These are phyloP conservation scores for Cyclina sinensis DNA, from an alignment of 1,140 invertebrate species.

Conservation along the genomic window DNA sequence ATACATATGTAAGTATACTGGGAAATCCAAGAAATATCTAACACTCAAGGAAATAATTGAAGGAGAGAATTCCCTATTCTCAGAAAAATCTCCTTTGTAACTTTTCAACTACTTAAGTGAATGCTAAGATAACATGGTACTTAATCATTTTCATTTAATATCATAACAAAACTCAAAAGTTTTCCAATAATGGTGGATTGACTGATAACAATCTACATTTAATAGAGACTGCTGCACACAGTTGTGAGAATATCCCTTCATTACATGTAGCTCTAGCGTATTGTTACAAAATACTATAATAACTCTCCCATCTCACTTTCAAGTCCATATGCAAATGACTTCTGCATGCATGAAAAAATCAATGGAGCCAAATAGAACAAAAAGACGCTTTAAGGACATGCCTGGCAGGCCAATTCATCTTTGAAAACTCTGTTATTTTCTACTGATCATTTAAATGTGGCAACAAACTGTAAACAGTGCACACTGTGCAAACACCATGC, in stretches of 20 bases:
- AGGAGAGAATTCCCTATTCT: no score
- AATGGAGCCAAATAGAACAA: conserved; percentile 9
- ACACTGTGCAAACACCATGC: background rate
- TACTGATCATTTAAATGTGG: background rate
- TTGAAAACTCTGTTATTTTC: background rate
- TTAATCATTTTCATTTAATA: no score
- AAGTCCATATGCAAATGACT: conserved; percentile 42
- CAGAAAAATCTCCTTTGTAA: no score
- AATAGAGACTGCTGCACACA: no score
- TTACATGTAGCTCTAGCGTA: background rate
- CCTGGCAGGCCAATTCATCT: conserved; percentile 31
- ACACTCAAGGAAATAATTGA: no score
- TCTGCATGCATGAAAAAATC: conserved; percentile 44
- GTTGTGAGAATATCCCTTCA: background rate
- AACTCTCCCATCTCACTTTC: conserved; percentile 12
- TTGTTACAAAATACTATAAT: background rate
- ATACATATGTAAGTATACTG: no score
- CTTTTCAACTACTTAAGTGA: no score
- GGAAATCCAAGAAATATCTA: no score
- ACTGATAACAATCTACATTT: no score
- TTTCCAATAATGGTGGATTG: no score
- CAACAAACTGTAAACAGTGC: background rate
- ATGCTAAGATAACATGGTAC: no score
- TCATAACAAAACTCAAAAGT: no score
- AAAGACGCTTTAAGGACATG: background rate